phyloP scores from a whole-genome alignment of 2,113 vertebrate genomes.

The Atrichornis clamosus region DNA sequence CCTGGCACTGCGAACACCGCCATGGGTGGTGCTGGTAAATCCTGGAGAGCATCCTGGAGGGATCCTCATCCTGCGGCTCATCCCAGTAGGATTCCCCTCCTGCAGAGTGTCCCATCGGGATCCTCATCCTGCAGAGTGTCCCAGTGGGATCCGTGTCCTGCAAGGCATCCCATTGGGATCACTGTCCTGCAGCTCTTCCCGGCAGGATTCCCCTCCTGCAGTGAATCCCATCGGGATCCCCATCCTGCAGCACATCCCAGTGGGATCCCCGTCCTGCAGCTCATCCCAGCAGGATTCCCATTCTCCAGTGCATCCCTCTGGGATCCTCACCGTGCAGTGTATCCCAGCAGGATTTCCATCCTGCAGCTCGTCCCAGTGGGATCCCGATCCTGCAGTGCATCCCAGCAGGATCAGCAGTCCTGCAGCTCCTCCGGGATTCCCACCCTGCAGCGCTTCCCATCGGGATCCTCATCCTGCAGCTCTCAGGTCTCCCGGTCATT shows the following conservation, averaged over 20 bases:
- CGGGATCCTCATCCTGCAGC: accelerated
- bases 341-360: too few species aligned
- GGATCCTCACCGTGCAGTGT: neutral
- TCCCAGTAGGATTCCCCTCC: neutral
- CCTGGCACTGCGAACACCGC: neutral
- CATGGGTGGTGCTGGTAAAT: accelerated
- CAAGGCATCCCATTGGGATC: accelerated
- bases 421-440: too few species aligned
- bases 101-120: accelerated
- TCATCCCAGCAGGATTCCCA: too few species aligned
- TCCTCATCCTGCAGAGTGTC: neutral
- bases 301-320: accelerated
- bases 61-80: neutral
- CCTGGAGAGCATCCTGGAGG: accelerated
- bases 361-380: accelerated
- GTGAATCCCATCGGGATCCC: accelerated
- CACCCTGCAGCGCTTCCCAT: neutral
- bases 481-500: neutral
- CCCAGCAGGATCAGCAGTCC: accelerated
- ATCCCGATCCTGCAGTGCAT: neutral
- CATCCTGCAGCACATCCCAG: neutral
- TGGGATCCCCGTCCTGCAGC: neutral
- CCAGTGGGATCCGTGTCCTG: neutral
- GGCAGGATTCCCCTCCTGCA: neutral
- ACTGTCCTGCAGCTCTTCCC: too few species aligned